Evolutionary conservation across 2,888 invertebrate genomes (phyloP).

Genomic region (Lithophane ornitopus): DNA sequence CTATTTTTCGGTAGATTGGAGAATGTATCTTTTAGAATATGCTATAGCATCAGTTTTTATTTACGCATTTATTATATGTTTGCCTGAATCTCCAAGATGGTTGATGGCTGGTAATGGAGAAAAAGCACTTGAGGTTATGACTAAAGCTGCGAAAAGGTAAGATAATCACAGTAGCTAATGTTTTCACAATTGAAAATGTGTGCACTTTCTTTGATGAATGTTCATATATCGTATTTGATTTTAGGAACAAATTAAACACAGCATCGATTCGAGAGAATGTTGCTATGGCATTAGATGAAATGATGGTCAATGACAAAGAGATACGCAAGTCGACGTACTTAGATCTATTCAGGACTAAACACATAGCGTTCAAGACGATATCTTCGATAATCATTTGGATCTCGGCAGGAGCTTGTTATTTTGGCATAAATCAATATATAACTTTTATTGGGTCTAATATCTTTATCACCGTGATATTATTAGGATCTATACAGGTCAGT

Average conservation of each 20-base stretch:
- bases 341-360: constrained; percentile 74
- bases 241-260: constrained; percentile 74
- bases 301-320: constrained; percentile 67
- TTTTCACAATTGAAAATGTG: background rate
- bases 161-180: background rate
- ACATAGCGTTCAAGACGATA: constrained; percentile 66
- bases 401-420: constrained; percentile 71
- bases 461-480: constrained; percentile 71
- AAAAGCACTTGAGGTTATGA: constrained; percentile 70
- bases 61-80: constrained; percentile 65
- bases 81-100: constrained; percentile 81
- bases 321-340: constrained; percentile 66
- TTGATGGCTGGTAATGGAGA: constrained; percentile 74
- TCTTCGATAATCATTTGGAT: constrained; percentile 68
- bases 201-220: background rate
- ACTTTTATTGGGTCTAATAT: constrained; percentile 74
- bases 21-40: constrained; percentile 70
- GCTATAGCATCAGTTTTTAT: constrained; percentile 69
- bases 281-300: constrained; percentile 65
- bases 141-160: constrained; percentile 73
- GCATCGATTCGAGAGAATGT: constrained; percentile 71
- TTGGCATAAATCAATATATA: constrained; percentile 78
- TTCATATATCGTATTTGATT: constrained; percentile 41
- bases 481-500: constrained; percentile 75
- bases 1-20: constrained; percentile 75